Evolutionary conservation across 2,113 vertebrate species (phyloP).

Genomic region (Trematomus loennbergii): DNA sequence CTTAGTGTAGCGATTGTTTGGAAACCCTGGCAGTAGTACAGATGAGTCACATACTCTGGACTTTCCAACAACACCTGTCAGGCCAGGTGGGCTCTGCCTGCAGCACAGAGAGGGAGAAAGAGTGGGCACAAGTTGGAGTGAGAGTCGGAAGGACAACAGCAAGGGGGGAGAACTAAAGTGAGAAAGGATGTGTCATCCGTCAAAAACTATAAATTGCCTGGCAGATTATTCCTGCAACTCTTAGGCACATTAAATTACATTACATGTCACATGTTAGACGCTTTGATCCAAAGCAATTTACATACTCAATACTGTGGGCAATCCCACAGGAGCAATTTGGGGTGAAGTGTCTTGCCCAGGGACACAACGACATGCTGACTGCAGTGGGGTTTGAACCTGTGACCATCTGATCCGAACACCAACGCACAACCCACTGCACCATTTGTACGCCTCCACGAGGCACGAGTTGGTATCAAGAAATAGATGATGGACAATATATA

Average conservation of each 20-base stretch:
- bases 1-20: background rate
- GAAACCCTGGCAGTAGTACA: slow-evolving; percentile 2
- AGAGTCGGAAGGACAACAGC: background rate
- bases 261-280: too few species aligned
- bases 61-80: slow-evolving; percentile 58
- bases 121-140: background rate
- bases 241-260: too few species aligned
- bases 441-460: too few species aligned
- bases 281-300: too few species aligned
- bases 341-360: too few species aligned
- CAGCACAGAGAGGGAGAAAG: background rate
- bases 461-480: background rate
- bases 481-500: background rate
- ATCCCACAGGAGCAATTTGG: too few species aligned
- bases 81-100: slow-evolving; percentile 52
- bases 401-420: too few species aligned
- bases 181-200: background rate
- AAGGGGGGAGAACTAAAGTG: background rate
- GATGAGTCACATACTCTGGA: slow-evolving; percentile 14
- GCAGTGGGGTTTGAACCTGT: too few species aligned
- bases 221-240: background rate
- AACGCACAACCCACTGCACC: too few species aligned
- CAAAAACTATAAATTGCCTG: background rate
- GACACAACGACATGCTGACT: too few species aligned
- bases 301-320: too few species aligned